Evolutionary conservation across 2,113 vertebrate species (phyloP).

Genomic region (Salvelinus alpinus): DNA sequence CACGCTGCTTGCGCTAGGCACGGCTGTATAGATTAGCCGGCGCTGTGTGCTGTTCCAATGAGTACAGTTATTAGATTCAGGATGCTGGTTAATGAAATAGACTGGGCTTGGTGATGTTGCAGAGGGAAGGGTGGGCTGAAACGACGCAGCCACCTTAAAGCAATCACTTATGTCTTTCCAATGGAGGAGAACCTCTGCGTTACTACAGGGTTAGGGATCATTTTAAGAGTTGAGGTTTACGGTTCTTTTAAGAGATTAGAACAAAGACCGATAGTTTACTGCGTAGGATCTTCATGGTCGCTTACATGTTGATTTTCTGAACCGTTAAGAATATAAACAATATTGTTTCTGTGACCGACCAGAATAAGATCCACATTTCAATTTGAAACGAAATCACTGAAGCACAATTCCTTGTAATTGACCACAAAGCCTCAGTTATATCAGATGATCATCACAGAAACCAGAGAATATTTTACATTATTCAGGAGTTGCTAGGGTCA

Average conservation of each 20-base stretch:
- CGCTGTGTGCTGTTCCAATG: conserved; percentile 21
- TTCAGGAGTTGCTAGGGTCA: not conserved
- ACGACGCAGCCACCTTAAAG: conserved; percentile 29
- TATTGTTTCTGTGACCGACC: no score
- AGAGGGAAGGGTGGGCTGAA: conserved; percentile 19
- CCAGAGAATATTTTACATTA: not conserved
- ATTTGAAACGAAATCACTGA: no score
- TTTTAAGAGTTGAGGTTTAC: no score
- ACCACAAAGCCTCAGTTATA: not conserved
- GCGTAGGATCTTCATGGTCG: no score
- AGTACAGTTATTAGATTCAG: conserved; percentile 50
- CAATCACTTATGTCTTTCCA: conserved; percentile 30
- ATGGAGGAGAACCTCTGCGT: conserved; percentile 3
- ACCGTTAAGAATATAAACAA: no score
- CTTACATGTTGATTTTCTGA: no score
- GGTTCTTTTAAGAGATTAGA: no score
- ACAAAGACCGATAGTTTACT: no score
- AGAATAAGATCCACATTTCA: no score
- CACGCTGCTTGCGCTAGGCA: no score
- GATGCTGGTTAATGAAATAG: conserved; percentile 49
- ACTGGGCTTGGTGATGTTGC: conserved; percentile 36
- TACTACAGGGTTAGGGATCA: not conserved
- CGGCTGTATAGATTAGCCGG: conserved; percentile 12
- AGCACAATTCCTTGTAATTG: not conserved
- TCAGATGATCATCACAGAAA: conserved; percentile 1